Base-by-base conservation (phyloP, 2,113 vertebrate species). In the Irena cyanogastra region DNA sequence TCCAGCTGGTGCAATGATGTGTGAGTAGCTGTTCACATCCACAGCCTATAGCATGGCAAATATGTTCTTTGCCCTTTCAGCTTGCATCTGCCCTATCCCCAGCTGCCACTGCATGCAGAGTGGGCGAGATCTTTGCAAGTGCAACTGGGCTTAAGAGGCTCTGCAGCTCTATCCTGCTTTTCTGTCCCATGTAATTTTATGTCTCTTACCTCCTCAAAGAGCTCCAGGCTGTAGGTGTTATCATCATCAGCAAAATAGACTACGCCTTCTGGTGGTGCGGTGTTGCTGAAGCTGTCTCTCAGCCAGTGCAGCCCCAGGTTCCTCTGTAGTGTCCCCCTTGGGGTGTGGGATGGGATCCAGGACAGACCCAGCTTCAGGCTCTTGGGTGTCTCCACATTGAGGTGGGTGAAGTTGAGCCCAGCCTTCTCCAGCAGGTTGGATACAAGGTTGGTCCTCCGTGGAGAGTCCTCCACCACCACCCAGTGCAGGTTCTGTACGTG, bases 171-270 rank as follows among this genome's bases (percentile, higher is more conserved):
- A 63, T 50, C 28, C 39, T 85, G 28, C 31, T 86, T 84, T 90
- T 59, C 85, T 49, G 17, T 56, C n/a, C 33, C 18, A 20, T 33
- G 28, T 60, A 26, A 56, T 68, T 79, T 81, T 42, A 60, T 0
- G 0, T 30, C 16, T 63, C 93, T 97, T 96, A 99, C 99, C 98
- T 99, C 99, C 87, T 99, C 99, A 97, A 99, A 99, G 90, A 99
- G 98, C 90, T 99, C 98, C 97, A 99, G 97, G 96, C 99, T 99
- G 95, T 99, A 99, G 7, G 99, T 99, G 96, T 99, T 99, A 97
- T 99, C 99, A 93, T 99, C 99, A 10, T 99, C 99, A 2, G 99
- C 99, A 97, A 99, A 99, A 93, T 99, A 99, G 53, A 99, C 99
- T 0, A 99, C 98, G 3, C 98, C 99, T 91, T 98, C 98, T 9